These are phyloP conservation scores for Pachypeltis micranthus DNA, from an alignment of 1,140 invertebrate species.

Conservation along the genomic window DNA sequence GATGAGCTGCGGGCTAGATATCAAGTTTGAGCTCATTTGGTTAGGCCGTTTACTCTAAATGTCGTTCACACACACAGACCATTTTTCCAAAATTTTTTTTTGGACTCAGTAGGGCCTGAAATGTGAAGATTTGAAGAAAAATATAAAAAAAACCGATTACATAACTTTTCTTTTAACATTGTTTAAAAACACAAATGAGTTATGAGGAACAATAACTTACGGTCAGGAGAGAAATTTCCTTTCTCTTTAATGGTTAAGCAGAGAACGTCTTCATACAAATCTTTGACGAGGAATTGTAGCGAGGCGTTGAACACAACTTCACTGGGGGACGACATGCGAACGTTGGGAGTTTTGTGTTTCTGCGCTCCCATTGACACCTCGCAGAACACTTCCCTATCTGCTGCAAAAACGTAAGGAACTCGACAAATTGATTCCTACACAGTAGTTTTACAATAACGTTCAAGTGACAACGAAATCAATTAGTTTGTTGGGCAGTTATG, in stretches of 20 bases:
- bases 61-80: no score
- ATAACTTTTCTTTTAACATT: background rate
- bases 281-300: slow-evolving; percentile 73
- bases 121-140: no score
- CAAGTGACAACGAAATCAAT: no score
- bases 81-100: no score
- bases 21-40: no score
- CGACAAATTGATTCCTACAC: no score
- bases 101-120: no score
- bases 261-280: slow-evolving; percentile 58
- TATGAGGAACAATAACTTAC: slow-evolving; percentile 35
- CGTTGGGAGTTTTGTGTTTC: slow-evolving; percentile 56
- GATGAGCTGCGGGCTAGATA: no score
- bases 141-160: no score
- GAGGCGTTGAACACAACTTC: slow-evolving; percentile 66
- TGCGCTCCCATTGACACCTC: slow-evolving; percentile 68
- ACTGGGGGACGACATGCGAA: slow-evolving; percentile 38
- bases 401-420: background rate
- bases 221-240: slow-evolving; percentile 64
- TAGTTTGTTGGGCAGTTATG: no score
- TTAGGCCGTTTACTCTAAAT: no score
- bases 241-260: slow-evolving; percentile 68
- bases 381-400: slow-evolving; percentile 51
- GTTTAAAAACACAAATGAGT: background rate
- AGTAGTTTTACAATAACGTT: no score